Evolutionary conservation across 2,888 invertebrate genomes (phyloP), one percentile per base, ranked within the genome.

Genomic region (Stenchaetothrips biformis): DNA sequence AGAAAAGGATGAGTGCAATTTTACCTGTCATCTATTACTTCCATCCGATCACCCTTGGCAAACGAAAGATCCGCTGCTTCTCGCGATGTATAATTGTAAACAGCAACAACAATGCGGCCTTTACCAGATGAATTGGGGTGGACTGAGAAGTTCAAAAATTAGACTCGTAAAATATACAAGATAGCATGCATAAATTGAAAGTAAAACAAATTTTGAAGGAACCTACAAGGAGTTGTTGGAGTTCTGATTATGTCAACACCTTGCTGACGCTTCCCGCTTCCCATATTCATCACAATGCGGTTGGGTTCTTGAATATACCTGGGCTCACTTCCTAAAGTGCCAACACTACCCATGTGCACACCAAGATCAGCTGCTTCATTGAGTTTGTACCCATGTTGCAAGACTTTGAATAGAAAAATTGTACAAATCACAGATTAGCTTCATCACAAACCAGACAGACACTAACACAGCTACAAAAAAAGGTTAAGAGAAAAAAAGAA

Each of bases 61-160:
- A 99, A 98, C 83, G 96, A 95, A 82, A 99, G 94, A 89, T 99
- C 99, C 81, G 96, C 96, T 85, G 95, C 95, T 85, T 98, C 97
- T 83, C 97, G 92, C 13, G 97, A 97, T 83, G 95, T 95, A 89
- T 99, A 99, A 86, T 95, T 95, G 88, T 98, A 99, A 83, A 98
- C 90, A 79, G 98, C 99, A 83, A 98, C 94, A 82, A 98, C 95
- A 80, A 95, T 91, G 83, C 88, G 88, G 80, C 87, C 87, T 85
- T 74, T 74, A 74, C 84, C 83, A 77, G 81, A 48, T 48, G 80
- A 82, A 77, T 77, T 81, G 2, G 88, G 84, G 88, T 88, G n/a
- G 89, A 88, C 85, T 87, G 83, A 88, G 84, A 81, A 85, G 87
- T 85, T 82, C 81, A 79, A 78, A 79, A 81, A 81, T 25, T 59